Evolutionary conservation across 2,888 invertebrate genomes (phyloP).

Genomic region (Latrodectus elegans): DNA sequence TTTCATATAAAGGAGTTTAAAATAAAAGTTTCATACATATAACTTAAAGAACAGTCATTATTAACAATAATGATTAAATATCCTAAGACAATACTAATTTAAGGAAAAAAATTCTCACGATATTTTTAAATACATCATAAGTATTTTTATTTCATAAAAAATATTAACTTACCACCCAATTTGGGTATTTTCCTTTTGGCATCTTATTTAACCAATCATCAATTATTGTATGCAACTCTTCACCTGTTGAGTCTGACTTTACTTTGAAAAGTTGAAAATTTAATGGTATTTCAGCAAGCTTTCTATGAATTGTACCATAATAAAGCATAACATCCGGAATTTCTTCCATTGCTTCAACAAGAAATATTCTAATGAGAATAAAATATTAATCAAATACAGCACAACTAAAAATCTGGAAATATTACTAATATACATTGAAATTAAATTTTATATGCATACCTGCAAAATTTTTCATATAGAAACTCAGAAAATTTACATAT

Average conservation of each 20-base stretch:
- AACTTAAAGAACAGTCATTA: background rate
- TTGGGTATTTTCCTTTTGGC: conserved; percentile 78
- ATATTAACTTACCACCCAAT: conserved; percentile 58
- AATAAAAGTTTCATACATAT: background rate
- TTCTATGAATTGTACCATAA: conserved; percentile 79
- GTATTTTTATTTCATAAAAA: background rate
- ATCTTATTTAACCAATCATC: conserved; percentile 79
- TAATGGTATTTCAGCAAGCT: conserved; percentile 86
- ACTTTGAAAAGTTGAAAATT: conserved; percentile 85
- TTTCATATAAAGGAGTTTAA: background rate
- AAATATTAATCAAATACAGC: background rate
- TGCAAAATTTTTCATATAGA: too few relatives aligned
- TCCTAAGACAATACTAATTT: background rate
- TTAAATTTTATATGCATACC: too few relatives aligned
- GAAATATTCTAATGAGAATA: conserved; percentile 46
- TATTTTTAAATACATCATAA: background rate
- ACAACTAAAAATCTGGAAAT: background rate
- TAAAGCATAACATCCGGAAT: conserved; percentile 75
- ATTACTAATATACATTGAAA: too few relatives aligned
- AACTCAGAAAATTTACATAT: too few relatives aligned
- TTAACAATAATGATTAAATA: background rate
- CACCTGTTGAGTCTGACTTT: conserved; percentile 72
- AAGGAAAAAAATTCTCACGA: background rate
- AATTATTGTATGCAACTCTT: conserved; percentile 66
- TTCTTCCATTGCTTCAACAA: conserved; percentile 56